Percentiles rank a stretch among this genome's conserved stretches.
Conservation (phyloP, 2,797 vertebrate genomes). For the Naso thynnoides region DNA sequence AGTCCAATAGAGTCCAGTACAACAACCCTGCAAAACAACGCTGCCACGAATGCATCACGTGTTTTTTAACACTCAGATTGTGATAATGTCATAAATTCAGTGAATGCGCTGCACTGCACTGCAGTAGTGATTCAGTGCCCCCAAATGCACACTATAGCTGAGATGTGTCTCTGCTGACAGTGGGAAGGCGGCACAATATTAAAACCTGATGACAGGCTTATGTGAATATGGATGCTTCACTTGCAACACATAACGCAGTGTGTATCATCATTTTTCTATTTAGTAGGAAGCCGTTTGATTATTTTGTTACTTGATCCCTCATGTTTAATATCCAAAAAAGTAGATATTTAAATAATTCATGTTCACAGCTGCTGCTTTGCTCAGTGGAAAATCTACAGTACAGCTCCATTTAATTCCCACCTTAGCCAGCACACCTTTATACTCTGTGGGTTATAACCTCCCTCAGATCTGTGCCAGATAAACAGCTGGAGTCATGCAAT, state of each 20-base stretch:
- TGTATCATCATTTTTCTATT: conserved; percentile 25
- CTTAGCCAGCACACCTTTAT: background rate
- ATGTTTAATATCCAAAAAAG: background rate
- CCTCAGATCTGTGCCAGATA: conserved; percentile 6
- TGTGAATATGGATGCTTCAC: conserved; percentile 46
- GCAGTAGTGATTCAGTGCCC: conserved; percentile 59
- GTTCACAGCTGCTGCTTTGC: background rate
- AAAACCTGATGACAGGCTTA: conserved; percentile 45
- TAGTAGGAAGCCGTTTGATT: background rate
- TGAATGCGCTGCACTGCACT: conserved; percentile 66
- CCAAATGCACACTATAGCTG: conserved; percentile 43
- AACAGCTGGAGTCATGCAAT: conserved; percentile 6
- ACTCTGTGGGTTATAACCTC: background rate
- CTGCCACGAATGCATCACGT: background rate
- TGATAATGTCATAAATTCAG: conserved; percentile 52
- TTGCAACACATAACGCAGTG: conserved; percentile 1
- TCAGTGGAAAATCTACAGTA: background rate
- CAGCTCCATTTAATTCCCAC: background rate
- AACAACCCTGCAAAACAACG: conserved; percentile 20
- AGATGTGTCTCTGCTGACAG: conserved; percentile 40
- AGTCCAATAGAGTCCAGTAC: conserved; percentile 3
- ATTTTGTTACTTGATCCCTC: background rate
- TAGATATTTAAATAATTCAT: background rate
- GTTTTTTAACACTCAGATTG: conserved; percentile 31
- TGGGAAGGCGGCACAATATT: conserved; percentile 31